These are phyloP conservation scores for Drosophila repletoides DNA, from an alignment of 1,140 invertebrate species.

Conservation along the genomic window DNA sequence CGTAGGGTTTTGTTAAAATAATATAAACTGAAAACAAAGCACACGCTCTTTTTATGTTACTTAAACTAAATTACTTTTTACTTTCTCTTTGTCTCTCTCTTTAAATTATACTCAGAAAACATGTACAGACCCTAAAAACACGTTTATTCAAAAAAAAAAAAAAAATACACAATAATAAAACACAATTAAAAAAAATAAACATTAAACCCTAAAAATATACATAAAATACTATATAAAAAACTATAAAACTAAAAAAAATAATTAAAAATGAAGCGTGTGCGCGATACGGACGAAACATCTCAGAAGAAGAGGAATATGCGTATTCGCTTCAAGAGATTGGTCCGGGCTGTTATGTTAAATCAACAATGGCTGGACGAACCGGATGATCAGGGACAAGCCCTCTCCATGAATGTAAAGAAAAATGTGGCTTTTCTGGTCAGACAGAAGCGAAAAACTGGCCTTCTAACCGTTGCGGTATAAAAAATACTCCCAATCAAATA, in stretches of 20 bases:
- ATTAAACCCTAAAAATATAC: neutral
- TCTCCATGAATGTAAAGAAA: slow-evolving; percentile 52
- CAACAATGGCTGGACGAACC: slow-evolving; percentile 52
- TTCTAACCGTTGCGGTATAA: slow-evolving; percentile 52
- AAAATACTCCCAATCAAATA: neutral
- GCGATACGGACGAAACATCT: slow-evolving; percentile 12
- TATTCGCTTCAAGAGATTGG: slow-evolving; percentile 36
- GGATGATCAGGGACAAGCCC: slow-evolving; percentile 38
- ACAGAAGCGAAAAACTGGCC: slow-evolving; percentile 55
- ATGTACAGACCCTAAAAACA: neutral
- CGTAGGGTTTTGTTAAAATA: too few relatives aligned
- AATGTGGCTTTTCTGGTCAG: slow-evolving; percentile 54
- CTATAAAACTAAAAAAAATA: neutral
- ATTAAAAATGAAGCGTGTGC: slow-evolving; percentile 36
- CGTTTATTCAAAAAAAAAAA: neutral
- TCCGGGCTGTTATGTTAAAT: slow-evolving; percentile 47
- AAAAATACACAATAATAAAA: neutral
- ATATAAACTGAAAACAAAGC: too few relatives aligned
- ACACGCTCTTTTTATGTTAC: too few relatives aligned
- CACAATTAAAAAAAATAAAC: neutral
- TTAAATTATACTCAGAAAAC: too few relatives aligned
- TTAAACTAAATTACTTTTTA: too few relatives aligned
- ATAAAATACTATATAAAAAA: neutral
- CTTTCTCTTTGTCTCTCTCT: too few relatives aligned
- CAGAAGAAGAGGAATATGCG: slow-evolving; percentile 9